Percentiles rank a stretch among this genome's conserved stretches.
Conservation (phyloP, 2,888 invertebrate species). For the Erpobdella octoculata region DNA sequence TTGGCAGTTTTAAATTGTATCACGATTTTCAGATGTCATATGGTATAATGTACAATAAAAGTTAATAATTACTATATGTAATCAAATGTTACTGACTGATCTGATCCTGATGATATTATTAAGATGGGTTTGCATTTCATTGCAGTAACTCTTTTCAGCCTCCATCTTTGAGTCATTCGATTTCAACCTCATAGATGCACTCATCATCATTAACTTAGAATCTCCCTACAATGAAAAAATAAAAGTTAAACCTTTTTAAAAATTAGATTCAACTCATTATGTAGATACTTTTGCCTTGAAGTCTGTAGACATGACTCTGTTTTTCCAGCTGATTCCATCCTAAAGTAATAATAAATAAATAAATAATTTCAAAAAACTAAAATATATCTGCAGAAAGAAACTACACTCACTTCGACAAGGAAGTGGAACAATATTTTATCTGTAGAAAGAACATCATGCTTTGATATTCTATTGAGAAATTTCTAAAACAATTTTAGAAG, state of each 20-base stretch:
- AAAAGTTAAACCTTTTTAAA: neutral
- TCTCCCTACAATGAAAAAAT: slow-evolving; percentile 58
- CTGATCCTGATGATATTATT: slow-evolving; percentile 48
- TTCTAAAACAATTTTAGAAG: slow-evolving; percentile 57
- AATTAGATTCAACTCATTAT: neutral
- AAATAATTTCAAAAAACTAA: neutral
- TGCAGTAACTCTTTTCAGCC: slow-evolving; percentile 67
- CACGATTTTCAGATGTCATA: no score
- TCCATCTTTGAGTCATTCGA: slow-evolving; percentile 67
- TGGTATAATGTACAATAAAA: no score
- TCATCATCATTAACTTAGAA: slow-evolving; percentile 68
- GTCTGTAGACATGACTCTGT: slow-evolving; percentile 69
- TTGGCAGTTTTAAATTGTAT: no score
- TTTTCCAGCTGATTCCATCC: slow-evolving; percentile 61
- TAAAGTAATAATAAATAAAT: neutral
- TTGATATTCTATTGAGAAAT: slow-evolving; percentile 67
- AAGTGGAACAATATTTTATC: slow-evolving; percentile 71
- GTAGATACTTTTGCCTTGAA: slow-evolving; percentile 47
- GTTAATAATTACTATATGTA: no score
- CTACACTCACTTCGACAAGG: slow-evolving; percentile 58
- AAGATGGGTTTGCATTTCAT: slow-evolving; percentile 60
- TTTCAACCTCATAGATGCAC: slow-evolving; percentile 66
- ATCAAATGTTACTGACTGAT: slow-evolving; percentile 49
- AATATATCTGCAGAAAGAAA: neutral
- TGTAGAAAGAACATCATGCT: slow-evolving; percentile 66